Percentiles rank a stretch among this genome's conserved stretches.
Conservation (phyloP, 2,113 vertebrate genomes). For the Emydocephalus ijimae region DNA sequence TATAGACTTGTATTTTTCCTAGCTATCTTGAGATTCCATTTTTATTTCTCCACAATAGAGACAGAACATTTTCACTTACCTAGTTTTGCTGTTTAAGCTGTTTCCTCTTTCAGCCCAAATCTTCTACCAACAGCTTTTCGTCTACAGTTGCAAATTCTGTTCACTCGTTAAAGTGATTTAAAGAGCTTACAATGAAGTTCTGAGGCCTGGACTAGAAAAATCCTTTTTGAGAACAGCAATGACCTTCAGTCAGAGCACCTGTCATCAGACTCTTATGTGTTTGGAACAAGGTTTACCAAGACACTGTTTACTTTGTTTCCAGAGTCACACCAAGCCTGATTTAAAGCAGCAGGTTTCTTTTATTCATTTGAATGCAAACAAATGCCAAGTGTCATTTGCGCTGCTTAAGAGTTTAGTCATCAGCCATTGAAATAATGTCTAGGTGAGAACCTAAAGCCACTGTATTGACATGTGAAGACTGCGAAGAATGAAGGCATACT, state of each 20-base stretch:
- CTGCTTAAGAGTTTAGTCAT: slow-evolving; percentile 55
- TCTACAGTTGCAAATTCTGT: not conserved
- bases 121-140: not conserved
- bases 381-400: slow-evolving; percentile 53
- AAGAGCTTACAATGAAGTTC: not conserved
- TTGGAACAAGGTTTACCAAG: slow-evolving; percentile 33
- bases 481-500: slow-evolving; percentile 40
- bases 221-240: slow-evolving; percentile 15
- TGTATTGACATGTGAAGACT: not conserved
- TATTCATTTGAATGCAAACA: slow-evolving; percentile 58
- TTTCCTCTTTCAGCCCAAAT: not conserved
- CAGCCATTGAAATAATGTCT: slow-evolving; percentile 47
- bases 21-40: slow-evolving; percentile 17
- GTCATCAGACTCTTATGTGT: slow-evolving; percentile 28
- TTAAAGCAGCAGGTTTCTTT: slow-evolving; percentile 63
- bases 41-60: not conserved
- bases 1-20: slow-evolving; percentile 24
- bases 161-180: not conserved
- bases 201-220: slow-evolving; percentile 9
- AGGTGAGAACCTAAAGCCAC: slow-evolving; percentile 23
- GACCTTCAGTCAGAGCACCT: slow-evolving; percentile 57
- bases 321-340: slow-evolving; percentile 64
- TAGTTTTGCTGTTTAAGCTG: not conserved
- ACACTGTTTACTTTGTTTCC: slow-evolving; percentile 64
- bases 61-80: slow-evolving; percentile 57